These are phyloP conservation scores for Heliconius congener DNA, from an alignment of 1,140 invertebrate genomes.

Conservation along the genomic window DNA sequence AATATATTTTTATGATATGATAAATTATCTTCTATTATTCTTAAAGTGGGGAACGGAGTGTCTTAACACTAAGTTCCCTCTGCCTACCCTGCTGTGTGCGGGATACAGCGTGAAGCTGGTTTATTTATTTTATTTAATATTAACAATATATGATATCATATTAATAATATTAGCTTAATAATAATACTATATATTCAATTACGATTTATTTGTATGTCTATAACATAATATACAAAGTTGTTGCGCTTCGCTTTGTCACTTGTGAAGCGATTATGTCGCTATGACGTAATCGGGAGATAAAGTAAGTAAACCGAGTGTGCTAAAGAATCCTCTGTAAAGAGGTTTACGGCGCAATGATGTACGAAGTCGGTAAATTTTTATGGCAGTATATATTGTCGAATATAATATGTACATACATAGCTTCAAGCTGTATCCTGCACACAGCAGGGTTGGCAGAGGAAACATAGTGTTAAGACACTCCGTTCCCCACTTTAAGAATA, in stretches of 20 bases:
- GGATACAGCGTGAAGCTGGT: not conserved
- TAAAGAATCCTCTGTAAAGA: not conserved
- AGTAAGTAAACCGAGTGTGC: not conserved
- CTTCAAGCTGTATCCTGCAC: no score
- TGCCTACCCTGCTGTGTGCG: no score
- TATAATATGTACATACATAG: not conserved
- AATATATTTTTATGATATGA: no score
- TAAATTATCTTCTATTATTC: no score
- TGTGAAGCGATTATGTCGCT: conserved; percentile 45
- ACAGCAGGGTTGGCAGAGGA: no score
- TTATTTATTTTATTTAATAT: no score
- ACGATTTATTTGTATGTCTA: not conserved
- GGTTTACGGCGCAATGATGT: not conserved
- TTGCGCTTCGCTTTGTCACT: conserved; percentile 48
- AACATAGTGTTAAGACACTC: no score
- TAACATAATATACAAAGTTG: conserved; percentile 40
- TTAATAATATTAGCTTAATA: no score
- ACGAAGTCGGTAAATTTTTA: not conserved
- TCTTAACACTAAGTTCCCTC: no score
- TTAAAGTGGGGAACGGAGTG: no score
- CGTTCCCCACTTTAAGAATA: no score
- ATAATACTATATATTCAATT: not conserved
- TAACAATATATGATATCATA: no score
- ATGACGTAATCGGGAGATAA: not conserved
- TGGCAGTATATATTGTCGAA: not conserved